A percentile compares a stretch with the other conserved stretches of the same genome.
Evolutionary conservation across 2,113 vertebrate genomes (phyloP).

Genomic region (Chionodraco myersi): DNA sequence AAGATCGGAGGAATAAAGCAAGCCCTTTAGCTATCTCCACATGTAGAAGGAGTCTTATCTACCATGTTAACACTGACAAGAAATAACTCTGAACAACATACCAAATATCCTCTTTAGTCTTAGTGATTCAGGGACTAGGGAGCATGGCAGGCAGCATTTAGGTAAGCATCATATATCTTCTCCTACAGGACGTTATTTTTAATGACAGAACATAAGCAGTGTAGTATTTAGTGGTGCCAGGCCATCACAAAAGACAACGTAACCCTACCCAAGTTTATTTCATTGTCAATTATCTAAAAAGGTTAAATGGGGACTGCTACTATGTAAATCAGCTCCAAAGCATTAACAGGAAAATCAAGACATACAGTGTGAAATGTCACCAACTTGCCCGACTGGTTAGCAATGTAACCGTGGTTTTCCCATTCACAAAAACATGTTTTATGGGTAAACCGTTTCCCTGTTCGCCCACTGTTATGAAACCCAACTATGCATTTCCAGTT

Average conservation of each 20-base stretch:
- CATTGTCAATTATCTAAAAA: not conserved
- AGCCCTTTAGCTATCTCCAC: conserved; percentile 30
- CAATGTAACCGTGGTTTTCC: conserved; percentile 29
- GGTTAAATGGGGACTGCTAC: conserved; percentile 24
- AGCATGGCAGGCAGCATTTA: not conserved
- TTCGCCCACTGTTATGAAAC: conserved; percentile 20
- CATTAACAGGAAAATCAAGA: conserved; percentile 46
- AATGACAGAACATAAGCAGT: not conserved
- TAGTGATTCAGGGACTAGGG: not conserved
- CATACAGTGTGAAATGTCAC: conserved; percentile 6
- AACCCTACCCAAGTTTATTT: not conserved
- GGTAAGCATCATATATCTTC: conserved; percentile 12
- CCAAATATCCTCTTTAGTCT: conserved; percentile 23
- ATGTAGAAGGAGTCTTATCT: conserved; percentile 49
- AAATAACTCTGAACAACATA: conserved; percentile 26
- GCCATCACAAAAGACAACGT: not conserved
- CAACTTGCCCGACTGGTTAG: conserved; percentile 57
- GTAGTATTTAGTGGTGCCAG: not conserved
- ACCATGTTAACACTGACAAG: conserved; percentile 28
- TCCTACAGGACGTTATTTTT: conserved; percentile 6
- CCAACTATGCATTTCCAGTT: conserved; percentile 48
- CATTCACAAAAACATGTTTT: not conserved
- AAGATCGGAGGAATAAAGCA: conserved; percentile 21
- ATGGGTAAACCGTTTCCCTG: conserved; percentile 17
- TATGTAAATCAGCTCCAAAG: conserved; percentile 22